These are phyloP conservation scores for Probaryconus sp. DNA, from an alignment of 1,140 invertebrate genomes.

Conservation along the genomic window DNA sequence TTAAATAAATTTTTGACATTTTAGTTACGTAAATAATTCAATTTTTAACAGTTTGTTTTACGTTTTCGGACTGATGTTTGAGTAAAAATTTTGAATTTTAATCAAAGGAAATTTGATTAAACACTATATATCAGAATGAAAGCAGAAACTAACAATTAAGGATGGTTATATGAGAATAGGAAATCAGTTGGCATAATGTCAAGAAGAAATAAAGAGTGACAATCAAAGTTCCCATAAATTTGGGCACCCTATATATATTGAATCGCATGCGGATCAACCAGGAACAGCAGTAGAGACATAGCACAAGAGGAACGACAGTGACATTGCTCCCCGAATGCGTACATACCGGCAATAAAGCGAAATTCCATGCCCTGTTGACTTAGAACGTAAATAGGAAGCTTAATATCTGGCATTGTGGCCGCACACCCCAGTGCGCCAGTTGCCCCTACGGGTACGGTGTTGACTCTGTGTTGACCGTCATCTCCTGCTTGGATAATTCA, in stretches of 20 bases:
- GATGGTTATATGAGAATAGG: constrained; percentile 41
- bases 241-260: constrained; percentile 18
- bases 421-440: constrained; percentile 36
- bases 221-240: constrained; percentile 36
- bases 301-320: constrained; percentile 13
- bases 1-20: too few relatives aligned
- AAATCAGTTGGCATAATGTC: constrained; percentile 42
- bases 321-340: constrained; percentile 27
- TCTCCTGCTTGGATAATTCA: constrained; percentile 49
- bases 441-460: constrained; percentile 36
- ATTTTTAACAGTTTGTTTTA: too few relatives aligned
- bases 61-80: constrained; percentile 13
- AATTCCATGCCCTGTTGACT: constrained; percentile 68
- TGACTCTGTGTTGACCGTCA: constrained; percentile 46
- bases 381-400: constrained; percentile 67
- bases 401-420: constrained; percentile 66
- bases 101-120: constrained; percentile 51
- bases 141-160: constrained; percentile 9
- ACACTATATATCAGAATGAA: constrained; percentile 22
- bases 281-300: too few relatives aligned
- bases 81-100: too few relatives aligned
- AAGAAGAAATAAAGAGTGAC: constrained; percentile 43
- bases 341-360: constrained; percentile 65
- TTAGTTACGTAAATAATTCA: too few relatives aligned
- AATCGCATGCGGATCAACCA: constrained; percentile 4